phyloP scores from a whole-genome alignment of 2,888 invertebrate species.

The Andrena hattorfiana region DNA sequence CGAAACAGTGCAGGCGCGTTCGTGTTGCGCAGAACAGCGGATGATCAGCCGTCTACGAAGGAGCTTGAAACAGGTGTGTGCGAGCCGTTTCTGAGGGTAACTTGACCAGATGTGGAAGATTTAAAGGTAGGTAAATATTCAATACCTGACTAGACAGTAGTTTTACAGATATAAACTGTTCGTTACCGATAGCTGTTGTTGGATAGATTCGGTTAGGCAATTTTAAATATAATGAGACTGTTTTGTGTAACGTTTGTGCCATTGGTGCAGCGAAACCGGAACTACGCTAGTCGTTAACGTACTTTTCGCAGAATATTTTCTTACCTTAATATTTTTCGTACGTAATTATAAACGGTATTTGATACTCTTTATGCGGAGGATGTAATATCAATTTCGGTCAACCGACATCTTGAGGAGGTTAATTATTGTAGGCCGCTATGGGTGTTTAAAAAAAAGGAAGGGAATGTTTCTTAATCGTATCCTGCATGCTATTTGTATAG shows the following conservation, averaged over 20 bases:
- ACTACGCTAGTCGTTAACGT: background rate
- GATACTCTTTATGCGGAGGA: no score
- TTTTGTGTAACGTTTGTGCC: background rate
- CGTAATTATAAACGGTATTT: no score
- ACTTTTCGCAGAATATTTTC: no score
- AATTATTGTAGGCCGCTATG: no score
- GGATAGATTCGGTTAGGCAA: background rate
- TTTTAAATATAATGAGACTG: background rate
- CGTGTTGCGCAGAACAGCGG: slow-evolving; percentile 44
- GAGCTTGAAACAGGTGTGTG: slow-evolving; percentile 59
- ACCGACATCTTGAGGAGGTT: no score
- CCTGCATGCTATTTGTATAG: no score
- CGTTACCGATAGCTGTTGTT: background rate
- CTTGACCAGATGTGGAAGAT: slow-evolving; percentile 11
- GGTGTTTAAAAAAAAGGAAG: no score
- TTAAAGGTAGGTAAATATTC: slow-evolving; percentile 41
- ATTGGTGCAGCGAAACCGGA: background rate
- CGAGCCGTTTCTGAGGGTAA: background rate
- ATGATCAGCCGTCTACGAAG: slow-evolving; percentile 33
- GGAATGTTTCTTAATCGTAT: no score
- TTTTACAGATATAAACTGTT: background rate
- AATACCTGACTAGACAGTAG: background rate
- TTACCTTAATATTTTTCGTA: background rate
- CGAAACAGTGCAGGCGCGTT: slow-evolving; percentile 43
- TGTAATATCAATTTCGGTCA: no score